These are phyloP conservation scores for Cossypha niveicapilla DNA, from an alignment of 2,797 vertebrate species.

Conservation along the genomic window DNA sequence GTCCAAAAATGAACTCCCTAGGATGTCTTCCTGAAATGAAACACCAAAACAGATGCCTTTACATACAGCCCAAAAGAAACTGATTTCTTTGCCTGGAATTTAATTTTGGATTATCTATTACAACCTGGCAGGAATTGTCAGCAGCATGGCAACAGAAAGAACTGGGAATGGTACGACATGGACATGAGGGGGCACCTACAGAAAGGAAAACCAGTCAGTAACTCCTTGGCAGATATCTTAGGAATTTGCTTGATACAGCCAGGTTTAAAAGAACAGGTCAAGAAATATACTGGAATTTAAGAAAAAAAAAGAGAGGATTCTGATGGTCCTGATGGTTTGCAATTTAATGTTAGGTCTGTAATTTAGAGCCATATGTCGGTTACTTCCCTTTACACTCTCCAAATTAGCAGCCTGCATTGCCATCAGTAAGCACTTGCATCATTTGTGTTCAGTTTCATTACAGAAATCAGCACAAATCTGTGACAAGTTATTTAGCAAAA, in stretches of 20 bases:
- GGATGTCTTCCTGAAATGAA: background rate
- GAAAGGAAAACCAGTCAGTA: background rate
- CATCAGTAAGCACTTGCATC: background rate
- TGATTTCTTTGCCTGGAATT: background rate
- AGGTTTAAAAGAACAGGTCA: background rate
- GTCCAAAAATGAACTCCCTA: background rate
- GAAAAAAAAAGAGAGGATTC: too few species aligned
- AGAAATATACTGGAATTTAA: background rate
- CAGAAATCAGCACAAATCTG: background rate
- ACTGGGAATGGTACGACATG: accelerated
- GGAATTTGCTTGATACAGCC: background rate
- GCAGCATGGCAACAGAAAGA: background rate
- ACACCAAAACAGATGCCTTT: background rate
- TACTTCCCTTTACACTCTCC: background rate
- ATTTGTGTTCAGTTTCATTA: background rate
- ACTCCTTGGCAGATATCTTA: background rate
- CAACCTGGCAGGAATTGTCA: background rate
- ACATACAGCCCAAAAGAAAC: background rate
- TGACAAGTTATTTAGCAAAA: background rate
- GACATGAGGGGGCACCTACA: background rate
- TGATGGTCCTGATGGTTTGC: background rate
- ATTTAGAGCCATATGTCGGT: background rate
- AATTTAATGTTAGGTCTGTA: background rate
- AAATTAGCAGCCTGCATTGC: background rate
- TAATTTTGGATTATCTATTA: background rate